Conservation (phyloP, 1,140 invertebrate species). For the Oryctes rhinoceros region DNA sequence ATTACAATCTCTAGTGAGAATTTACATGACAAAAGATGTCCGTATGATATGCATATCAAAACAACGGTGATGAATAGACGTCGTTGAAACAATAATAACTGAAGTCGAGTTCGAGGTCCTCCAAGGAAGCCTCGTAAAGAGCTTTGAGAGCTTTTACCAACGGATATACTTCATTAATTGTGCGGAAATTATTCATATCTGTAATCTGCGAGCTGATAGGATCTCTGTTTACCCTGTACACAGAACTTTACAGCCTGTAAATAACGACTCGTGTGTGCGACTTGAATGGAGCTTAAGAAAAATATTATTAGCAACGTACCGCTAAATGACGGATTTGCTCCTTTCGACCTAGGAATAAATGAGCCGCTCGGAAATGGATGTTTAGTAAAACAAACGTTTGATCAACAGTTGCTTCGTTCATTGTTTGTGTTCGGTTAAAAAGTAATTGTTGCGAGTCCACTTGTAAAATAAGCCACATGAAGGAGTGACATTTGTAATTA, state of each 20-base stretch:
- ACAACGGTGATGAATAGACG: constrained; percentile 55
- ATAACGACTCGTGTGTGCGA: constrained; percentile 10
- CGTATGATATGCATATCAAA: constrained; percentile 55
- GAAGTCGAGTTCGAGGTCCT: constrained; percentile 49
- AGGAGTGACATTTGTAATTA: too few relatives aligned
- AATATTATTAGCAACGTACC: not conserved
- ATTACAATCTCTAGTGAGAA: constrained; percentile 56
- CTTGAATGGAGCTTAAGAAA: not conserved
- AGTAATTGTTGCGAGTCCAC: too few relatives aligned
- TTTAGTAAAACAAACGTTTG: too few relatives aligned
- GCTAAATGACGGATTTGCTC: not conserved
- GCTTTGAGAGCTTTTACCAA: constrained; percentile 57
- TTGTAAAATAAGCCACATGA: too few relatives aligned
- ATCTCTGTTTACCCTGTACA: constrained; percentile 56
- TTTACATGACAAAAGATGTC: constrained; percentile 56
- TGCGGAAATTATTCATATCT: constrained; percentile 60
- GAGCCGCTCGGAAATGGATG: too few relatives aligned
- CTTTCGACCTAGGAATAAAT: not conserved
- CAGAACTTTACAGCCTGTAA: constrained; percentile 45
- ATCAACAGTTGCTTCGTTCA: too few relatives aligned
- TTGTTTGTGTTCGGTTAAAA: too few relatives aligned
- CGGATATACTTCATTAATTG: constrained; percentile 58
- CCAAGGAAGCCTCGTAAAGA: constrained; percentile 52
- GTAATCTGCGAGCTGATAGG: constrained; percentile 59
- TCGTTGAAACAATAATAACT: constrained; percentile 54